Percentiles rank a stretch among this genome's conserved stretches.
These are phyloP conservation scores for Drosophila nasuta DNA, from an alignment of 1,140 invertebrate species.

Conservation along the genomic window DNA sequence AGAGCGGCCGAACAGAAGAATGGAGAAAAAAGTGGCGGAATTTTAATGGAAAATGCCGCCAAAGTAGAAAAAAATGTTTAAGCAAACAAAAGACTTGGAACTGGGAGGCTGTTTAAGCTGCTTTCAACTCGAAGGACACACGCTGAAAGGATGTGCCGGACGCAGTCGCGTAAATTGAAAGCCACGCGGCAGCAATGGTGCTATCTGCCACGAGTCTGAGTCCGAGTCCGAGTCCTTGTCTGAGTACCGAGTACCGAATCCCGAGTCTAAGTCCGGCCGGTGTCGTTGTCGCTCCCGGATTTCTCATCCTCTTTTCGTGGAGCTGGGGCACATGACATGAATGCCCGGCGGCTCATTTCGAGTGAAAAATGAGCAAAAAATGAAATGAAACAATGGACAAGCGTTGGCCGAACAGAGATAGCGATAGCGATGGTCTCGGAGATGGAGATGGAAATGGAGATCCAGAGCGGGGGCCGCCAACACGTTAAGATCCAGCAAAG, in stretches of 20 bases:
- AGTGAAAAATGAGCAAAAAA: conserved; percentile 83
- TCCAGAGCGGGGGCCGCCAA: conserved; percentile 3
- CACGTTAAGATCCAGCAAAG: conserved; percentile 50
- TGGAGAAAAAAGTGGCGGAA: conserved; percentile 65
- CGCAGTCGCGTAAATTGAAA: conserved; percentile 77
- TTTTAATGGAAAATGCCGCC: conserved; percentile 84
- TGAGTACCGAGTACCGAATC: not conserved
- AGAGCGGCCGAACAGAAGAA: conserved; percentile 8
- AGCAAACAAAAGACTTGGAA: conserved; percentile 74
- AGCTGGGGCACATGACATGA: conserved; percentile 67
- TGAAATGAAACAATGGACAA: conserved; percentile 79
- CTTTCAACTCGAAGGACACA: conserved; percentile 77
- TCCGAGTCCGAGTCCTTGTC: conserved; percentile 1
- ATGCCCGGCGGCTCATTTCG: conserved; percentile 79
- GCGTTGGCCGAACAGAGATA: conserved; percentile 10
- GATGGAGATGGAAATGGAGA: not conserved
- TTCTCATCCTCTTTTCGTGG: not conserved
- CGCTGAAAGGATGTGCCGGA: conserved; percentile 75
- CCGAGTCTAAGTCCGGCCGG: conserved; percentile 11
- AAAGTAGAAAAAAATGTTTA: conserved; percentile 71
- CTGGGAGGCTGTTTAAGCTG: conserved; percentile 71
- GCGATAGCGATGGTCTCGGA: not conserved
- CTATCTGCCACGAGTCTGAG: conserved; percentile 27
- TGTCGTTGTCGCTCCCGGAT: conserved; percentile 37
- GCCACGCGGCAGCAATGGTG: conserved; percentile 42